Percentiles rank a stretch among this genome's conserved stretches.
Conservation (phyloP, 1,140 invertebrate species). For the Brachionus rotundiformis region DNA sequence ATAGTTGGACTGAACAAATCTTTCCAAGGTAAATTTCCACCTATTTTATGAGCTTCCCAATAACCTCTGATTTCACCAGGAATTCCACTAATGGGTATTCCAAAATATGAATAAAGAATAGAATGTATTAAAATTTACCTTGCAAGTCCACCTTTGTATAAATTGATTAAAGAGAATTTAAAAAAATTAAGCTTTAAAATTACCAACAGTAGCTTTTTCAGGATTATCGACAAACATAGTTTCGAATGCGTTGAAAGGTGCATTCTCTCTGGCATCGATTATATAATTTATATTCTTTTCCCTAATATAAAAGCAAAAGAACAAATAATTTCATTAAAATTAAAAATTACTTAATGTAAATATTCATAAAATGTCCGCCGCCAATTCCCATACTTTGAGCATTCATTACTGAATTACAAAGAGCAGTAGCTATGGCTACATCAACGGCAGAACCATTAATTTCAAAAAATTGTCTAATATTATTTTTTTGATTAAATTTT, state of each 20-base stretch:
- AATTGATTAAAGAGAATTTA: not conserved
- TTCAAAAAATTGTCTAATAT: slow-evolving; percentile 42
- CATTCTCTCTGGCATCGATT: slow-evolving; percentile 29
- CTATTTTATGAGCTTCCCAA: slow-evolving; percentile 76
- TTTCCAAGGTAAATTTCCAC: slow-evolving; percentile 75
- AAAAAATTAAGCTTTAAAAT: not conserved
- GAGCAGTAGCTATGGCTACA: slow-evolving; percentile 77
- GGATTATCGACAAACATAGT: slow-evolving; percentile 25
- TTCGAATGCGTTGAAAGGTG: slow-evolving; percentile 21
- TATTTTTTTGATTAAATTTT: not conserved
- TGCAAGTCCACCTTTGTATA: slow-evolving; percentile 30
- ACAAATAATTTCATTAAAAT: not conserved
- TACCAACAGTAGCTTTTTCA: slow-evolving; percentile 17
- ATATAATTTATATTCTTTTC: slow-evolving; percentile 30
- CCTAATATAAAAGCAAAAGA: not conserved
- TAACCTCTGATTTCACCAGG: slow-evolving; percentile 88
- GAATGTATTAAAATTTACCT: not conserved
- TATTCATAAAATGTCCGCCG: slow-evolving; percentile 81
- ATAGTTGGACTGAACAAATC: slow-evolving; percentile 75
- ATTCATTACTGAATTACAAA: slow-evolving; percentile 82
- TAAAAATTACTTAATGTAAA: slow-evolving; percentile 66
- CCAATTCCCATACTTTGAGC: slow-evolving; percentile 83
- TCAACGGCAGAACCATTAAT: slow-evolving; percentile 71
- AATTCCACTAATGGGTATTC: slow-evolving; percentile 71
- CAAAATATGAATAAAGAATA: not conserved